phyloP scores from a whole-genome alignment of 2,888 invertebrate genomes.

The Drosophila stalkeri region DNA sequence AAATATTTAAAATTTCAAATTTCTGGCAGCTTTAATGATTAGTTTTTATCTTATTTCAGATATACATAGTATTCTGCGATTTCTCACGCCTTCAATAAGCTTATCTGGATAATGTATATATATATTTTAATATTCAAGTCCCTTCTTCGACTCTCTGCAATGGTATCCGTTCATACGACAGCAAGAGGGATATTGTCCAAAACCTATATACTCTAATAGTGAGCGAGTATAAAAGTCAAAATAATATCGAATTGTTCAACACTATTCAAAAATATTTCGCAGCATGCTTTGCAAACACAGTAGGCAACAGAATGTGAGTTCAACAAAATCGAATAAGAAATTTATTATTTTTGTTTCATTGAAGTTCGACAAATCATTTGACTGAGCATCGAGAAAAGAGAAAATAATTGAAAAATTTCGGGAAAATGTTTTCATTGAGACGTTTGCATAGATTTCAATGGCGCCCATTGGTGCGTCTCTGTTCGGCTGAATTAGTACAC shows the following conservation, averaged over 20 bases:
- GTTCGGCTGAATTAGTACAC: conserved; percentile 55
- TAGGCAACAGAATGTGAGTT: conserved; percentile 14
- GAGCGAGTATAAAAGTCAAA: not conserved
- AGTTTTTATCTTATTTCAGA: too few species aligned
- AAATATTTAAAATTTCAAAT: too few species aligned
- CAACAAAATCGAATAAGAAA: not conserved
- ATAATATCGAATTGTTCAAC: not conserved
- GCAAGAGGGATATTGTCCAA: not conserved
- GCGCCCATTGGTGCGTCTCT: conserved; percentile 52
- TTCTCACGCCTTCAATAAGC: too few species aligned
- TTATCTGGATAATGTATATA: too few species aligned
- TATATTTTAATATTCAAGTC: too few species aligned
- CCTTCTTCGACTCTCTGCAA: too few species aligned
- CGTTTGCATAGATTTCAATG: conserved; percentile 46
- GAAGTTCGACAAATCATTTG: conserved; percentile 23
- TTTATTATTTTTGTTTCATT: conserved; percentile 27
- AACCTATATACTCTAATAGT: not conserved
- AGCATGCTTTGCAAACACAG: conserved; percentile 20
- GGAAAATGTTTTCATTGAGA: conserved; percentile 52
- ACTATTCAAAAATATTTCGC: too few species aligned
- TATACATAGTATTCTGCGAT: too few species aligned
- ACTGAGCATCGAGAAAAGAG: conserved; percentile 32
- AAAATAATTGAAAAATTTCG: conserved; percentile 20
- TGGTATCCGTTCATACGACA: not conserved
- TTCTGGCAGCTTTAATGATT: too few species aligned